Conservation (phyloP, 2,113 vertebrate species). For the Ceyx cyanopectus region DNA sequence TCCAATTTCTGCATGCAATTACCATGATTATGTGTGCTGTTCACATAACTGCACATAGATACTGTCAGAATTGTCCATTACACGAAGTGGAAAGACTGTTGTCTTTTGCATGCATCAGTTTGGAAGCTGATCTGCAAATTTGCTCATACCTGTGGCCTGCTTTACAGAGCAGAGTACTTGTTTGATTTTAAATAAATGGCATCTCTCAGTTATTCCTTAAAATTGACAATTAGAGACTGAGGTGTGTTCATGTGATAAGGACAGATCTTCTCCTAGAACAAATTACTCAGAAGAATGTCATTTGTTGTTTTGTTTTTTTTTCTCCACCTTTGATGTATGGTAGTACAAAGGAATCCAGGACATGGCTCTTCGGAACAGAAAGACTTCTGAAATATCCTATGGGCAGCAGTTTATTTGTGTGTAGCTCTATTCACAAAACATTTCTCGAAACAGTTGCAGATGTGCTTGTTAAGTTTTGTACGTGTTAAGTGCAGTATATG, state of each 20-base stretch:
- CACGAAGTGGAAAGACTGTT: background rate
- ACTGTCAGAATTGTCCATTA: background rate
- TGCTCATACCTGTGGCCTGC: background rate
- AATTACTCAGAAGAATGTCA: conserved; percentile 4
- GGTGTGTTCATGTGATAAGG: background rate
- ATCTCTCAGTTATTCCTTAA: background rate
- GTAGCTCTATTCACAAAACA: background rate
- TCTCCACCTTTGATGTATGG: background rate
- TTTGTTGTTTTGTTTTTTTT: background rate
- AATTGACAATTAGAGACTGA: background rate
- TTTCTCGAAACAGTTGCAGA: background rate
- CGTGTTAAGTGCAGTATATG: background rate
- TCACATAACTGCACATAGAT: conserved; percentile 2
- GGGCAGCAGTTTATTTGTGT: background rate
- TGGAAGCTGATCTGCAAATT: conserved; percentile 25
- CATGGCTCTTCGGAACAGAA: background rate
- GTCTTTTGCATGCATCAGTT: background rate
- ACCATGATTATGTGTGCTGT: background rate
- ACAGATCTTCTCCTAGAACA: background rate
- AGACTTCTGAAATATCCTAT: background rate
- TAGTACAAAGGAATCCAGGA: background rate
- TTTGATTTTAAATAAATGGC: conserved; percentile 3
- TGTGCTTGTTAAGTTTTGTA: background rate
- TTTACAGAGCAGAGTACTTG: background rate
- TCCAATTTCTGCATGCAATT: conserved; percentile 37